Conservation (phyloP, 2,113 vertebrate genomes). For the Damaliscus lunatus region DNA sequence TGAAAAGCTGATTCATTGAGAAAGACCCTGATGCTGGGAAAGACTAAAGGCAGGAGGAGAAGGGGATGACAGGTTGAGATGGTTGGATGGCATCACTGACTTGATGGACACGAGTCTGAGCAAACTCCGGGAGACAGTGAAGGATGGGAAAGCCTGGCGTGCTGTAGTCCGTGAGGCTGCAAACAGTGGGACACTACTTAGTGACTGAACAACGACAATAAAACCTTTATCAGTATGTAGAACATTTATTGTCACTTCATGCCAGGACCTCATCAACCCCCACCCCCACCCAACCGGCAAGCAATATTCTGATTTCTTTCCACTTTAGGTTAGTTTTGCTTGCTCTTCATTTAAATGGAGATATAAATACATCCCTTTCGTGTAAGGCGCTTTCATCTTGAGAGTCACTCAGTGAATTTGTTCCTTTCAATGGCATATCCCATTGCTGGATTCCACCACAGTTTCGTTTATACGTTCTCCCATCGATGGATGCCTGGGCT, state of each 20-base stretch:
- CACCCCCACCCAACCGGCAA: neutral
- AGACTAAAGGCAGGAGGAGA: neutral
- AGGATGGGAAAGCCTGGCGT: neutral
- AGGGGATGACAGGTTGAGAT: neutral
- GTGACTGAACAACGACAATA: neutral
- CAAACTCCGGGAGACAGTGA: neutral
- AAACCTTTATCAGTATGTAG: accelerated
- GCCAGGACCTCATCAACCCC: neutral
- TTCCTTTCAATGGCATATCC: neutral
- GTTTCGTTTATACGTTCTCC: neutral
- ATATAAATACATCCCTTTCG: too few species aligned
- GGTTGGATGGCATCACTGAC: neutral
- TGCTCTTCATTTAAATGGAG: neutral
- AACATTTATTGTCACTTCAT: too few species aligned
- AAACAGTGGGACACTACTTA: neutral
- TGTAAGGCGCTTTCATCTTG: neutral
- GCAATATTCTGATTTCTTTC: neutral
- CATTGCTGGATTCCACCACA: neutral
- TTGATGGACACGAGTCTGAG: neutral
- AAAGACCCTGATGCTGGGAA: neutral
- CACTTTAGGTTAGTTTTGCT: neutral
- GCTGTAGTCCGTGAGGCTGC: neutral
- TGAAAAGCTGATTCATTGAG: neutral
- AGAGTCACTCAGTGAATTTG: neutral
- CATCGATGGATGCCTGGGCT: accelerated